Base-by-base conservation (phyloP, 2,888 invertebrate genomes). In the Nomada fabriciana region DNA sequence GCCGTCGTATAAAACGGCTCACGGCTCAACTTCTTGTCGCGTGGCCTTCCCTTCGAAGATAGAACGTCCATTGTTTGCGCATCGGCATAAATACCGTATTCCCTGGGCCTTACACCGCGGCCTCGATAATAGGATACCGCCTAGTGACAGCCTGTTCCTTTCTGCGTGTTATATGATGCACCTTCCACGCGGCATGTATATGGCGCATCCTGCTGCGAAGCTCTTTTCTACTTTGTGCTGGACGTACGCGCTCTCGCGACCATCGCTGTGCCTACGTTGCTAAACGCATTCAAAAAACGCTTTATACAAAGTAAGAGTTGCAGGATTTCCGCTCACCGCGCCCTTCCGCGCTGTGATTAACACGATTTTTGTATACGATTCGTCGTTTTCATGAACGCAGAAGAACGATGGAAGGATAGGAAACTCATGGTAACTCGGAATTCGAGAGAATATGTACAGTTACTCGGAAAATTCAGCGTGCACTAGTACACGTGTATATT, bases 11-110 rank as follows among this genome's bases (percentile, higher is more conserved):
- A 85, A 77, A 76, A 69, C 79, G 79, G 64, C 64, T 65, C 64
- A 57, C 69, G 69, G 82, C 60, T 70, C 72, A 78, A 82, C 74
- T 83, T 83, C 79, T 83, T 83, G 83, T 83, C 83, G 83, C 83
- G 82, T 78, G 83, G 82, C 82, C 83, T 82, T 79, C 79, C 78
- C 70, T 73, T 74, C 61, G 76, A 82, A 75, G 82, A 80, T 77
- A 72, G 82, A 81, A 20, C 77, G 82, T 36, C 82, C 82, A 85
- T 85, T 85, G 85, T 85, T 82, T 76, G 78, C n/a, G 75, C 69
- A 79, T 78, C 78, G 65, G 76, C 84, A 79, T 85, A 84, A 85
- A 85, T 85, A 84, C 78, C 72, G 67, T 84, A 80, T 84, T 77
- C 75, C 67, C 80, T 73, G 64, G 74, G 59, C 77, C 74, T 74